Evolutionary conservation across 2,888 invertebrate genomes (phyloP).

Genomic region (Chaitophorus viminalis): DNA sequence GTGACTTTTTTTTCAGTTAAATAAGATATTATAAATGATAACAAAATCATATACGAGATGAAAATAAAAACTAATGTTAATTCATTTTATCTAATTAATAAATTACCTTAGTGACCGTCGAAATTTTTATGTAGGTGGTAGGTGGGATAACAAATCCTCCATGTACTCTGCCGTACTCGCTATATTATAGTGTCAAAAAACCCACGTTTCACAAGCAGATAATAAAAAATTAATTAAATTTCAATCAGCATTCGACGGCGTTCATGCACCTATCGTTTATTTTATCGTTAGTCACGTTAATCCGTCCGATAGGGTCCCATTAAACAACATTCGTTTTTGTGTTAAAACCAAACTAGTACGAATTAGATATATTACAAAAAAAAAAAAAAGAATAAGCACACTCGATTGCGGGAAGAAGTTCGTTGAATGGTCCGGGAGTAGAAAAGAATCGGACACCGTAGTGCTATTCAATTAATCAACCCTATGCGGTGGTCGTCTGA

Average conservation of each 20-base stretch:
- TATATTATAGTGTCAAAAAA: neutral
- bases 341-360: neutral
- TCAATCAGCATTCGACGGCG: neutral
- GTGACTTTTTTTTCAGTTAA: no score
- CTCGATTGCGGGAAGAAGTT: neutral
- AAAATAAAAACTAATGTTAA: no score
- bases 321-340: constrained; percentile 15
- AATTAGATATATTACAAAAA: neutral
- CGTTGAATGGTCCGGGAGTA: neutral
- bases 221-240: constrained; percentile 24
- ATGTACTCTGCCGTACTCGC: neutral
- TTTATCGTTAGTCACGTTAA: constrained; percentile 34
- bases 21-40: no score
- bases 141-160: neutral
- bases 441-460: neutral
- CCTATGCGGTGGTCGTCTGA: neutral
- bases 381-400: neutral
- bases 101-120: neutral
- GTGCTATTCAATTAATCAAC: constrained; percentile 40
- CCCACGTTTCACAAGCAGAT: neutral
- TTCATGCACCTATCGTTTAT: neutral
- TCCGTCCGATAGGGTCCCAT: constrained; percentile 1
- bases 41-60: no score
- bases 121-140: no score
- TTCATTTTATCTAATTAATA: no score